Conservation (phyloP, 2,888 invertebrate genomes). For the Acleris cristana region DNA sequence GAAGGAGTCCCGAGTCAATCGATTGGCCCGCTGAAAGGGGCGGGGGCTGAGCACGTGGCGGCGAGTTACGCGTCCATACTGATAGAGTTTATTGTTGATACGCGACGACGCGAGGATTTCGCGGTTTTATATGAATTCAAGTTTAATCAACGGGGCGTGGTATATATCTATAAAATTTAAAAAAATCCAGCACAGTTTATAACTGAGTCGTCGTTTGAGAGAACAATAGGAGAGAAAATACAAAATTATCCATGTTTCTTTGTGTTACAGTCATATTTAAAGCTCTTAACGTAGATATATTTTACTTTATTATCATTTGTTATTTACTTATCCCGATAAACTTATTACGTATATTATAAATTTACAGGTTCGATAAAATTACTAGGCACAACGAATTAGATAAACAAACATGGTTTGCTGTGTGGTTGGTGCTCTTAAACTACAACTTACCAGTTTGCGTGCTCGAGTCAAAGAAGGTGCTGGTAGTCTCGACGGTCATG, state of each 20-base stretch:
- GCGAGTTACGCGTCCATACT: slow-evolving; percentile 58
- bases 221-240: too few species aligned
- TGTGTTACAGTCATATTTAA: too few species aligned
- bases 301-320: too few species aligned
- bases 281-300: too few species aligned
- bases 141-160: slow-evolving; percentile 8
- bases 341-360: too few species aligned
- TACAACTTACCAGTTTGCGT: slow-evolving; percentile 93
- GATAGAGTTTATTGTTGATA: slow-evolving; percentile 61
- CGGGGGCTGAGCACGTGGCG: slow-evolving; percentile 78
- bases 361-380: too few species aligned
- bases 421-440: background rate
- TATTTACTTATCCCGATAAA: too few species aligned
- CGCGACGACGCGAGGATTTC: slow-evolving; percentile 54
- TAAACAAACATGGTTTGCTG: too few species aligned
- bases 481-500: slow-evolving; percentile 96
- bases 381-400: too few species aligned
- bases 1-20: slow-evolving; percentile 64
- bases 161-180: background rate
- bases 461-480: slow-evolving; percentile 96
- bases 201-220: too few species aligned
- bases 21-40: slow-evolving; percentile 78
- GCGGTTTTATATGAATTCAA: slow-evolving; percentile 48
- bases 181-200: too few species aligned
- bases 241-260: too few species aligned